Conservation (phyloP, 2,797 vertebrate genomes). For the Thripadectes ignobilis region DNA sequence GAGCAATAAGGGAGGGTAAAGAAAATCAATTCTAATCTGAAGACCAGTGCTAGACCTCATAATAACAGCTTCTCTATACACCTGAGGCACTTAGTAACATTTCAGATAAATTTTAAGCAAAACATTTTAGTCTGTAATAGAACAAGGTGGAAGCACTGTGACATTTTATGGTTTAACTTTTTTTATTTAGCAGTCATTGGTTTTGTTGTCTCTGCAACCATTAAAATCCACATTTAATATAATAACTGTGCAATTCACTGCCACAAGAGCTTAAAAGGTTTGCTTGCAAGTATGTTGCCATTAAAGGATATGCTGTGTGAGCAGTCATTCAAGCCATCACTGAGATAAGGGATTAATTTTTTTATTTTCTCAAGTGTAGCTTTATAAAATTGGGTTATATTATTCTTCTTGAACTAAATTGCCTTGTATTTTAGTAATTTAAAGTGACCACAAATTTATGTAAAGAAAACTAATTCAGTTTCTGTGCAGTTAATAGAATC, state of each 20-base stretch:
- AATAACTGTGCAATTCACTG: neutral
- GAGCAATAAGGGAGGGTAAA: constrained; percentile 36
- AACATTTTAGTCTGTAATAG: neutral
- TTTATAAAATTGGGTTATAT: neutral
- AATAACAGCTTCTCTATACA: constrained; percentile 30
- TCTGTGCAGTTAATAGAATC: neutral
- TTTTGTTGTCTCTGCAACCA: neutral
- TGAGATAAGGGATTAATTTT: neutral
- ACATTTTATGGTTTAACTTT: neutral
- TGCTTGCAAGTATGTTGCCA: neutral
- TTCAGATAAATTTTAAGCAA: constrained; percentile 35
- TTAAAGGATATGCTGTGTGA: neutral
- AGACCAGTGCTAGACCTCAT: constrained; percentile 14
- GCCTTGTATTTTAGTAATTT: neutral
- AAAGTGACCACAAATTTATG: neutral
- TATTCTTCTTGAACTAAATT: neutral
- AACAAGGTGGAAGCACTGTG: neutral
- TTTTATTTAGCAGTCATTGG: neutral
- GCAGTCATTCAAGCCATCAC: neutral
- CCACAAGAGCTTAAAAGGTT: neutral
- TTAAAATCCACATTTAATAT: neutral
- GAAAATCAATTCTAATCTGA: constrained; percentile 74
- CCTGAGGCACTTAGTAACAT: constrained; percentile 52
- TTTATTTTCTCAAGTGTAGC: neutral
- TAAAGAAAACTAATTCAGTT: neutral